Evolutionary conservation across 1,140 invertebrate species (phyloP).

Genomic region (Acromyrmex echinatior): DNA sequence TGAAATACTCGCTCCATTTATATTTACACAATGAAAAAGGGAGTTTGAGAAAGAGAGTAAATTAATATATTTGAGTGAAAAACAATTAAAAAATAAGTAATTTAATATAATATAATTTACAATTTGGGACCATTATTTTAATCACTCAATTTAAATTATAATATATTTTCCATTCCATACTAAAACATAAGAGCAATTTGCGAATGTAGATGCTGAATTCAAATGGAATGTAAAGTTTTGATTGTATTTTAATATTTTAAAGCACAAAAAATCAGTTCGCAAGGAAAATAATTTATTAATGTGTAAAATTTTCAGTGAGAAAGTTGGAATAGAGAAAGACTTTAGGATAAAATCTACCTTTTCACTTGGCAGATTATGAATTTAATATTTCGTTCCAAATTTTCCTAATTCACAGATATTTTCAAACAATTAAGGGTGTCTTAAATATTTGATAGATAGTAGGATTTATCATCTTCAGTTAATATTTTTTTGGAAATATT

Average conservation of each 20-base stretch:
- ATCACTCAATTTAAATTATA: not conserved
- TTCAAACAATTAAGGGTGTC: not conserved
- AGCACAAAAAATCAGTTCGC: not conserved
- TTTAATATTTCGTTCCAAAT: not conserved
- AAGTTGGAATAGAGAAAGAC: not conserved
- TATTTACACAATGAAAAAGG: too few species aligned
- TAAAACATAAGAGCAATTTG: not conserved
- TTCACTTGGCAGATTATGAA: not conserved
- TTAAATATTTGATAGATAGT: constrained; percentile 11
- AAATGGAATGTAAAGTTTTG: constrained; percentile 28
- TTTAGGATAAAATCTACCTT: not conserved
- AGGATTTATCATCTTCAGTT: not conserved
- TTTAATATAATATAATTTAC: not conserved
- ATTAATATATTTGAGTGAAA: too few species aligned
- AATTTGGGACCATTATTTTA: not conserved
- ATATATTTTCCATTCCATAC: not conserved
- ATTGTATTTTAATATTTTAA: constrained; percentile 12
- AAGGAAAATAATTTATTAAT: not conserved
- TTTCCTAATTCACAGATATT: constrained; percentile 6
- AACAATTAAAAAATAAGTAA: too few species aligned
- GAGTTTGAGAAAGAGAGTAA: too few species aligned
- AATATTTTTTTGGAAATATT: not conserved
- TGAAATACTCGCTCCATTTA: too few species aligned
- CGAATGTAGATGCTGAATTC: not conserved
- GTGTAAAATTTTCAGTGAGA: not conserved